Conservation (phyloP, 1,140 invertebrate genomes). For the Eupeodes corollae region DNA sequence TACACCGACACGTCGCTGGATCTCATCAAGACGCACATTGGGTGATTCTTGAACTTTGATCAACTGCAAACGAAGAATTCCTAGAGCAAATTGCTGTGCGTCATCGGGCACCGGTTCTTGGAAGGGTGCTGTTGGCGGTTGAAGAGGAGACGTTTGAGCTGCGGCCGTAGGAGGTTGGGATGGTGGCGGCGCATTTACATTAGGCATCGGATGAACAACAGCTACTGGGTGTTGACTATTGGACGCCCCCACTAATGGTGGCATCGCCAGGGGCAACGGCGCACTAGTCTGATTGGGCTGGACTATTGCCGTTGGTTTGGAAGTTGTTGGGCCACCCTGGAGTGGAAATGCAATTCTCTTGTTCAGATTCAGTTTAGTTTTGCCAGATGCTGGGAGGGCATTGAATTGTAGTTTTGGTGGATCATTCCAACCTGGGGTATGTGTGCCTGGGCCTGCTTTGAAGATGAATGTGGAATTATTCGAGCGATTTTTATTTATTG, state of each 20-base stretch:
- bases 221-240: constrained; percentile 12
- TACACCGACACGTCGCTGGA: constrained; percentile 4
- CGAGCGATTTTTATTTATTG: no score
- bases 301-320: constrained; percentile 6
- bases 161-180: neutral
- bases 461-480: no score
- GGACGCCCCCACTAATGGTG: neutral
- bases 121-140: no score
- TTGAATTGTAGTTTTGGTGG: constrained; percentile 20
- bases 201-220: constrained; percentile 14
- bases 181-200: neutral
- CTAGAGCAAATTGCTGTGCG: neutral
- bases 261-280: constrained; percentile 3
- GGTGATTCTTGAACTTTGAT: neutral
- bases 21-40: constrained; percentile 5
- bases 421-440: constrained; percentile 33
- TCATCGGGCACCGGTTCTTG: neutral
- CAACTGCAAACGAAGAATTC: neutral
- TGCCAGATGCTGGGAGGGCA: constrained; percentile 8
- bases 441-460: constrained; percentile 15
- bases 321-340: constrained; percentile 3
- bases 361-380: constrained; percentile 26
- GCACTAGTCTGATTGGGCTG: constrained; percentile 3
- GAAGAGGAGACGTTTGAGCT: no score
- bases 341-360: constrained; percentile 29